Evolutionary conservation across 2,797 vertebrate species (phyloP).

Genomic region (Salarias fasciatus): DNA sequence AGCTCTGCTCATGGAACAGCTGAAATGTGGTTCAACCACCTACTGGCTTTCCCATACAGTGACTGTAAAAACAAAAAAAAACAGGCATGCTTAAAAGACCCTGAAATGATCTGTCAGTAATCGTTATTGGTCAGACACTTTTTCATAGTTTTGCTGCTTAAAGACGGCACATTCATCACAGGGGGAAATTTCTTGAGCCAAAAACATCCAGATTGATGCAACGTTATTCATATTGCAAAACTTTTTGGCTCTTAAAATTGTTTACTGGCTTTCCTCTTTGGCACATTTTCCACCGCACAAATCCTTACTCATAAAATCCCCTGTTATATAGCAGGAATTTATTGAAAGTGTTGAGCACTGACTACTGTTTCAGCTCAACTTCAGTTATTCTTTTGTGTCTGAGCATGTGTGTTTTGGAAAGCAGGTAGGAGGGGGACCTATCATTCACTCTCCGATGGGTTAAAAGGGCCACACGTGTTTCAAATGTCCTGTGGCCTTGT

Average conservation of each 20-base stretch:
- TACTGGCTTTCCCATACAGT: constrained; percentile 44
- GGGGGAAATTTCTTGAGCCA: constrained; percentile 4
- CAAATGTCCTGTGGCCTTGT: constrained; percentile 75
- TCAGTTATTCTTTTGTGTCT: constrained; percentile 3
- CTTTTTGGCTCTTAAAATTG: constrained; percentile 30
- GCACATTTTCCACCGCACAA: constrained; percentile 59
- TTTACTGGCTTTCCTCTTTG: constrained; percentile 52
- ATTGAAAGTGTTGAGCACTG: constrained; percentile 8
- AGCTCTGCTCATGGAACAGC: constrained; percentile 68
- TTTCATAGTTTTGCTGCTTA: neutral
- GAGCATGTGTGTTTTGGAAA: constrained; percentile 33
- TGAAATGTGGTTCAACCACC: constrained; percentile 69
- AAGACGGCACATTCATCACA: constrained; percentile 11
- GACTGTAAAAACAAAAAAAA: constrained; percentile 12
- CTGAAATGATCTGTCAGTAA: constrained; percentile 31
- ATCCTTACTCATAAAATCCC: constrained; percentile 46
- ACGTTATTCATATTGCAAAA: constrained; percentile 34
- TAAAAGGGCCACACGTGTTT: constrained; percentile 74
- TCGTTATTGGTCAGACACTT: constrained; percentile 1
- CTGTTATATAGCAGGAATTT: neutral
- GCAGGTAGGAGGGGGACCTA: constrained; percentile 20
- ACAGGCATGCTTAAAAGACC: constrained; percentile 16
- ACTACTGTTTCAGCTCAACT: neutral
- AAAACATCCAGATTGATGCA: constrained; percentile 28
- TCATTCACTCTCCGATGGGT: constrained; percentile 48